Evolutionary conservation across 37 sponge, comb jelly and placozoan species (phyloP), one percentile per base, ranked within the genome.

Genomic region (Aphrocallistes beatrix): DNA sequence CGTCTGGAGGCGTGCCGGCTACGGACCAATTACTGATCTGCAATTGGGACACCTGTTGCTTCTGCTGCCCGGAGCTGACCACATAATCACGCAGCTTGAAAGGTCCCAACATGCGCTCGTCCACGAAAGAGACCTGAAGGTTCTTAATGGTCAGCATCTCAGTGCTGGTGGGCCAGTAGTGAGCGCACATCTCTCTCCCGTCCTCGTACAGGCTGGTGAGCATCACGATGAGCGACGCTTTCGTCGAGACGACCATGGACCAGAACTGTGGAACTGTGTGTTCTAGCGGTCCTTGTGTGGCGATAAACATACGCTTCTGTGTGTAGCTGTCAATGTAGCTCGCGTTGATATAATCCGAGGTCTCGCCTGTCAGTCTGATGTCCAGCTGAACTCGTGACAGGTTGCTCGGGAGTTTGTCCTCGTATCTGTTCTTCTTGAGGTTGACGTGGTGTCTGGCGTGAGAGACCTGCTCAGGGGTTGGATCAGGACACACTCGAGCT

Each of bases 281-380:
- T 13, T 60, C 75, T 6, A 60, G 75, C 6, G 75, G 75, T 6
- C 75, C 86, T 37, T 86, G 86, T 6, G 86, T 36, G 19, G 86
- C 86, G 17, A 86, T 86, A 32, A 38, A 86, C 37, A 23, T 23
- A 9, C 75, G 81, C n/a, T 50, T 82, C 37, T 82, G 81, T 23
- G 23, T 37, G 37, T n/a, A 82, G 39, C 49, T 36, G 36, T 82
- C 81, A 6, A 86, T 82, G 40, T 81, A 86, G 86, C 81, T 86
- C 6, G 86, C 86, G 37, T 86, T 86, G 13, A 86, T 86, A 38
- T 86, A 86, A 38, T 86, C 86, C 10, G 86, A 75, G 19, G 38
- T 36, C 75, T 86, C 86, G 16, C 48, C 50, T 6, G 75, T 60
- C 3, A 60, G 75, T 28, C 75, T 3, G 34, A 60, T 60, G 75